Base-by-base conservation (phyloP, 1,140 invertebrate species). In the Eueides isabella region DNA sequence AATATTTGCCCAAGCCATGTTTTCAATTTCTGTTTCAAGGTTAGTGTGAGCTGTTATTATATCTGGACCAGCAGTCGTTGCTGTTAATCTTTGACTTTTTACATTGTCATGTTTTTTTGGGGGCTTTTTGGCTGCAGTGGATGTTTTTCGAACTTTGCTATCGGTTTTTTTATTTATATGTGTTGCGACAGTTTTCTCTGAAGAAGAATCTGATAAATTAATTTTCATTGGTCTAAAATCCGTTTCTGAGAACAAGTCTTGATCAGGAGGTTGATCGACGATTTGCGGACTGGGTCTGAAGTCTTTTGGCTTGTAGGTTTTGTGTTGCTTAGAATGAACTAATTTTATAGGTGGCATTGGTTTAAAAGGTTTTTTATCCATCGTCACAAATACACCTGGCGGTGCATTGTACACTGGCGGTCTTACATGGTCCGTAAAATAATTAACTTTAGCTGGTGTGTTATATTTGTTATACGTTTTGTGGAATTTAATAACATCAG, bases 331-430 rank as follows among this genome's bases (percentile, higher is more conserved):
- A 6, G 79, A 61, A 3, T 86, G 81, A 12, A 77, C 41, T 4
- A 78, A 67, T 75, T 90, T 92, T 61, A 93, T 66, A 12, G 91
- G 91, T n/a, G 91, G 91, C 85, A 93, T 85, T 2, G 91, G 91
- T 67, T 92, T 93, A 48, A 93, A 93, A n/a, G 91, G 89, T 63
- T 93, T 93, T 65, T 92, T 93, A 71, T 93, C 91, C 91, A 92
- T 91, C 6, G 88, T 91, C 2, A 89, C 87, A 62, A 93, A 93
- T 2, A 93, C 87, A 44, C 91, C 91, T 5, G 90, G 91, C 2
- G 90, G 91, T 31, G 91, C 88, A 76, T 90, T 93, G 64, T 87
- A 92, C 23, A 93, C 80, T 14, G 89, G 90, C 12, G 89, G 91
- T 65, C 91, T 84, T 44, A 92, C 75, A 28, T 87, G 84, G 7